Evolutionary conservation across 2,888 invertebrate genomes (phyloP), one percentile per base, ranked within the genome.

Genomic region (Iphiclides podalirius): DNA sequence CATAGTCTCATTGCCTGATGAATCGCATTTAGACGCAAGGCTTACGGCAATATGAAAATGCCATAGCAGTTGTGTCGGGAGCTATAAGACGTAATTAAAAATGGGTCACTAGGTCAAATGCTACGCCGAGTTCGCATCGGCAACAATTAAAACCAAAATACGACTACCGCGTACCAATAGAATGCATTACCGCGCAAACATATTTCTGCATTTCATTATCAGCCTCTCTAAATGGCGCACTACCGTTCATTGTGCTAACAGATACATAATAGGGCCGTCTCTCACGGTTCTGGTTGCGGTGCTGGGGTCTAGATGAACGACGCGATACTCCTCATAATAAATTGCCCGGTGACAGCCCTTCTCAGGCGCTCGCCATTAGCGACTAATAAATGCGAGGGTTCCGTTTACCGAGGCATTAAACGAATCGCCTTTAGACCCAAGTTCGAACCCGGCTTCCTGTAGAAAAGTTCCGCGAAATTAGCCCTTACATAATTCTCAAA

Each of bases 241-340:
- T 34, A 31, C 44, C 39, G 44, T 40, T 55, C 54, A 58, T 62
- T 61, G 61, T 62, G 47, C 52, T 52, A 52, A 20, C n/a, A 53
- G 20, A 47, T 39, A 36, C 39, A 31, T 44, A 44, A 44, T 39
- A 49, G 37, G 38, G 26, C 39, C 39, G 28, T 35, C 35, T 52
- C 53, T 47, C 42, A 56, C 54, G 55, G 53, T 61, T 61, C 70
- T 61, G 66, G 69, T 74, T 66, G 68, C 66, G 64, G 66, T 64
- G 69, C 60, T 31, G 34, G 23, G 13, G 39, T 28, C 48, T 31
- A 43, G 36, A 82, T 80, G 70, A 66, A 67, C 61, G 61, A 56
- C 50, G 51, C 66, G 77, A 80, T 80, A 80, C 66, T 54, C 64
- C 67, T 67, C 67, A 65, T 79, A 79, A 85, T 82, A 84, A 83